Percentiles rank a stretch among this genome's conserved stretches.
phyloP scores from a whole-genome alignment of 2,888 invertebrate genomes.

The Unio pictorum region DNA sequence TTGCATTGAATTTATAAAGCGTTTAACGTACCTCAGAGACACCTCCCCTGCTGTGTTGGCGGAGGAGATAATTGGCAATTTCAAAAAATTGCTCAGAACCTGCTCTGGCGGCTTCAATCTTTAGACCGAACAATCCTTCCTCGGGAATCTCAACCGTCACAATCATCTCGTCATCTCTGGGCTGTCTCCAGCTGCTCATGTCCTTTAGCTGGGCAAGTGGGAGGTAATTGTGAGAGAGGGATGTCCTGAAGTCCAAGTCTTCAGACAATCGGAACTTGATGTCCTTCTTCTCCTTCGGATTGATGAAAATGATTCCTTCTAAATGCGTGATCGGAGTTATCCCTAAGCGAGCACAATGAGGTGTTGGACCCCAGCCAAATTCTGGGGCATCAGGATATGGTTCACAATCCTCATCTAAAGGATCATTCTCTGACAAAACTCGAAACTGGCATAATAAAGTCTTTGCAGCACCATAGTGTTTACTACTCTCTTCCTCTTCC shows the following conservation, averaged over 20 bases:
- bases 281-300: constrained; percentile 28
- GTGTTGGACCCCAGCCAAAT: constrained; percentile 47
- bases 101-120: constrained; percentile 28
- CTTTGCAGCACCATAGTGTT: not conserved
- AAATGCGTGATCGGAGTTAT: constrained; percentile 32
- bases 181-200: constrained; percentile 17
- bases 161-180: constrained; percentile 12
- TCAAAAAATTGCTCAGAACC: constrained; percentile 31
- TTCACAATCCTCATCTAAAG: constrained; percentile 26
- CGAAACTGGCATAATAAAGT: constrained; percentile 30
- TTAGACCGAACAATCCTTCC: constrained; percentile 41
- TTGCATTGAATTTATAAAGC: not conserved
- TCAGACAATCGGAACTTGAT: constrained; percentile 29
- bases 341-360: constrained; percentile 26
- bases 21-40: constrained; percentile 22
- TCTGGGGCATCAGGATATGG: constrained; percentile 33
- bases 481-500: constrained; percentile 1
- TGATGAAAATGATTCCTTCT: constrained; percentile 36
- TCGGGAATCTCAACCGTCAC: constrained; percentile 35
- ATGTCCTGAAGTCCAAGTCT: constrained; percentile 34
- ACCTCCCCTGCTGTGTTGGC: constrained; percentile 14
- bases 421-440: constrained; percentile 26
- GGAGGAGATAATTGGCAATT: constrained; percentile 41
- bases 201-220: constrained; percentile 30
- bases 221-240: constrained; percentile 27